Evolutionary conservation across 2,113 vertebrate species (phyloP).

Genomic region (Nipponia nippon): DNA sequence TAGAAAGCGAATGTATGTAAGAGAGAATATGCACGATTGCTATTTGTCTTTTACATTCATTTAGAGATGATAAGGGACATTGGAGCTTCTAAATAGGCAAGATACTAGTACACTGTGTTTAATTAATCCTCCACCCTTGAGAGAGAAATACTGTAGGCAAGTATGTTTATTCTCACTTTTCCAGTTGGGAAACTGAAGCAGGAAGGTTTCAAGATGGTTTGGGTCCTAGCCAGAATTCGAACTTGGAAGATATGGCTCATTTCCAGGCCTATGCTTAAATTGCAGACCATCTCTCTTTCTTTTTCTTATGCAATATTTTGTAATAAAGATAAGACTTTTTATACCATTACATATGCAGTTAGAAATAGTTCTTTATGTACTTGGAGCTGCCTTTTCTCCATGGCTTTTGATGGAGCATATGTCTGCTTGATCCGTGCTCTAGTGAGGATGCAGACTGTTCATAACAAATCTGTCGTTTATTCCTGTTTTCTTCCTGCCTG

Average conservation of each 20-base stretch:
- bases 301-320: conserved; percentile 9
- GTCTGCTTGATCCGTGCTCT: background rate
- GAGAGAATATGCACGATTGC: background rate
- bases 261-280: conserved; percentile 41
- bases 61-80: background rate
- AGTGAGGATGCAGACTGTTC: background rate
- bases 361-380: background rate
- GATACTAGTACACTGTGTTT: background rate
- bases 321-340: conserved; percentile 19
- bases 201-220: conserved; percentile 55
- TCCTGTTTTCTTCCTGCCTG: background rate
- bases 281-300: conserved; percentile 30
- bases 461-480: background rate
- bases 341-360: background rate
- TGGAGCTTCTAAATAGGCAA: background rate
- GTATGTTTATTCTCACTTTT: conserved; percentile 65
- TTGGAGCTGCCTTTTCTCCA: conserved; percentile 1
- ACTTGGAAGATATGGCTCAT: conserved; percentile 46
- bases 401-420: background rate
- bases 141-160: conserved; percentile 48
- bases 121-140: conserved; percentile 7
- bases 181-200: conserved; percentile 60
- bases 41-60: background rate
- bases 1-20: background rate
- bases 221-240: conserved; percentile 10